Base-by-base conservation (phyloP, 2,888 invertebrate species). In the Ichneumon xanthorius region DNA sequence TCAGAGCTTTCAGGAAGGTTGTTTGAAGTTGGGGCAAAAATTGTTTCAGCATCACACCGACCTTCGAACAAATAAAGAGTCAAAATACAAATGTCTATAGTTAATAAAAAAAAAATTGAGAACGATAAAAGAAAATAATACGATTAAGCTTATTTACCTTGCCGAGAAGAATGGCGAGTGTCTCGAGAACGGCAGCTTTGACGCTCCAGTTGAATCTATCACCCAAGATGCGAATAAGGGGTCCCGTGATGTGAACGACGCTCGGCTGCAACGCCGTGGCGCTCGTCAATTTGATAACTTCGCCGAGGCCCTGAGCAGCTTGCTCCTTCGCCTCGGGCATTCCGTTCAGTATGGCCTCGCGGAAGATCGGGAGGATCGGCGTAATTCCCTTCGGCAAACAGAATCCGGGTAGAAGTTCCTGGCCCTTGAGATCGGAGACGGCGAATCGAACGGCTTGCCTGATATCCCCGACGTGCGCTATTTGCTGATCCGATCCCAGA, bases 21-120 rank as follows among this genome's bases (percentile, higher is more conserved):
- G 99, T 99, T 95, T 99, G 99, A 55, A 99, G 96, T 94, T 99
- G 99, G 1, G 99, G 99, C 91, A 99, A 95, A 95, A 99, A 99
- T 93, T 99, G 99, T 94, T 99, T 99, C 94, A 99, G 94, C 97
- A 98, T 97, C 53, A 97, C 96, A 65, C 99, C 99, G 86, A 99
- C 99, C 97, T 98, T 92, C 30, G 40, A 37, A 72, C 61, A 48
- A 75, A 50, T 73, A 37, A 19, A 65, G 73, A 65, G 65, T 63
- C 19, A 55, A 19, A 30, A 77, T 67, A 73, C 22, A 65, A 6
- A 37, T 1, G 0, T 7, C 33, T 1, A 33, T 33, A 33, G 6
- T 33, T 7, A 6, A 33, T 33, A 33, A 26, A 26, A 26, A 26
- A 26, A 55, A n/a, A 55, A 19, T 9, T 40, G 67, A 11, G 7